These are phyloP conservation scores for Athene cunicularia DNA, from an alignment of 2,113 vertebrate genomes.

Conservation along the genomic window DNA sequence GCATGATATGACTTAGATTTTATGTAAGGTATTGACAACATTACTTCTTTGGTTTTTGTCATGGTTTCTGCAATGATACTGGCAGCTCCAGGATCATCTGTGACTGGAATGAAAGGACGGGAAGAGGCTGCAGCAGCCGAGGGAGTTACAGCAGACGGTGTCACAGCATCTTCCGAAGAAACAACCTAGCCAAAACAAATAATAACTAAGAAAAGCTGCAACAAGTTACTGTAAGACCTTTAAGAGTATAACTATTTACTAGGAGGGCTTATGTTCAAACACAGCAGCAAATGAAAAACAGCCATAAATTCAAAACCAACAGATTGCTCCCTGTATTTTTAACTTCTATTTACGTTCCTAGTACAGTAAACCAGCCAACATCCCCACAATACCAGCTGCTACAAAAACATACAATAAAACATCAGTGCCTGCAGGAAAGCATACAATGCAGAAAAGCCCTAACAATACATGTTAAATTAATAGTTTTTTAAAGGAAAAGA, in stretches of 20 bases:
- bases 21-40: background rate
- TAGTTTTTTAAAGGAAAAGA: background rate
- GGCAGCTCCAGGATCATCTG: constrained; percentile 95
- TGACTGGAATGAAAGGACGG: constrained; percentile 97
- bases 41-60: constrained; percentile 96
- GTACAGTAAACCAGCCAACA: background rate
- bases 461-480: background rate
- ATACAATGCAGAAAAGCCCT: background rate
- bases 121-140: constrained; percentile 90
- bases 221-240: background rate
- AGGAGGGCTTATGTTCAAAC: background rate
- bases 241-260: background rate
- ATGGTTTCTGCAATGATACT: constrained; percentile 99
- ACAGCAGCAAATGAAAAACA: background rate
- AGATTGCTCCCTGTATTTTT: background rate
- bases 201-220: background rate
- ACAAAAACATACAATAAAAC: background rate
- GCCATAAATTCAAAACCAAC: background rate
- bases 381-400: background rate
- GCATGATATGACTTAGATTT: background rate
- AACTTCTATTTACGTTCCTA: background rate
- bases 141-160: constrained; percentile 92
- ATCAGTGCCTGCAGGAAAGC: background rate
- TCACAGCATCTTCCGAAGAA: constrained; percentile 90
- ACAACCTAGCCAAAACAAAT: constrained; percentile 74